A percentile compares a stretch with the other conserved stretches of the same genome.
phyloP scores from a whole-genome alignment of 2,113 vertebrate genomes.

The Albula goreensis region DNA sequence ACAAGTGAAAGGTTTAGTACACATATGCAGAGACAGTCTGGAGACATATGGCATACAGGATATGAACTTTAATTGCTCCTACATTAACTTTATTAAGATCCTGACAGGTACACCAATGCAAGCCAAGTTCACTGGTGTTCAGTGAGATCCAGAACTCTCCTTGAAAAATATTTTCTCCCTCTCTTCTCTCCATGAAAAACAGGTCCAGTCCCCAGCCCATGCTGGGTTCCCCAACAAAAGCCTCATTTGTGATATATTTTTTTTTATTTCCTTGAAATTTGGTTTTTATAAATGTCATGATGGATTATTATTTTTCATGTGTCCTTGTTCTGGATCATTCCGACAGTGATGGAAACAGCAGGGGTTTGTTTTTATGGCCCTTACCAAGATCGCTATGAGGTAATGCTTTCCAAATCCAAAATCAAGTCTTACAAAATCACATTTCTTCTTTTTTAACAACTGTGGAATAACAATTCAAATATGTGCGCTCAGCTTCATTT shows the following conservation, averaged over 20 bases:
- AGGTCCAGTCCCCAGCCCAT: neutral
- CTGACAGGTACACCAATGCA: too few relatives aligned
- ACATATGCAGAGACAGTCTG: neutral
- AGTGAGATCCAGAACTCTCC: neutral
- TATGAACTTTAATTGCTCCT: neutral
- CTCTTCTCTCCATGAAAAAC: neutral
- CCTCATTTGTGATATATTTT: neutral
- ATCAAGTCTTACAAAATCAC: neutral
- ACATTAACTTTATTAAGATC: neutral
- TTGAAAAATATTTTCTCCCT: neutral
- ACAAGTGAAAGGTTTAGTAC: neutral
- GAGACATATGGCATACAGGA: neutral
- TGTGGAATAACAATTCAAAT: too few relatives aligned
- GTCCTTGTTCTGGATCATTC: neutral
- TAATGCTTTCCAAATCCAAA: neutral
- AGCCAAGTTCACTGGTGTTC: neutral
- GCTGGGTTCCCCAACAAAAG: neutral
- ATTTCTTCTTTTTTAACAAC: too few relatives aligned
- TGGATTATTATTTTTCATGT: neutral
- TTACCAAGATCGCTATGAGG: neutral
- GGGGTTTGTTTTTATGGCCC: neutral
- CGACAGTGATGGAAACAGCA: neutral
- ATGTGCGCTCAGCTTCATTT: neutral
- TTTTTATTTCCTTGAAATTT: too few relatives aligned
- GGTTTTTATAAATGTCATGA: neutral